Evolutionary conservation across 1,140 invertebrate species (phyloP).

Genomic region (Zaprionus ghesquierei): DNA sequence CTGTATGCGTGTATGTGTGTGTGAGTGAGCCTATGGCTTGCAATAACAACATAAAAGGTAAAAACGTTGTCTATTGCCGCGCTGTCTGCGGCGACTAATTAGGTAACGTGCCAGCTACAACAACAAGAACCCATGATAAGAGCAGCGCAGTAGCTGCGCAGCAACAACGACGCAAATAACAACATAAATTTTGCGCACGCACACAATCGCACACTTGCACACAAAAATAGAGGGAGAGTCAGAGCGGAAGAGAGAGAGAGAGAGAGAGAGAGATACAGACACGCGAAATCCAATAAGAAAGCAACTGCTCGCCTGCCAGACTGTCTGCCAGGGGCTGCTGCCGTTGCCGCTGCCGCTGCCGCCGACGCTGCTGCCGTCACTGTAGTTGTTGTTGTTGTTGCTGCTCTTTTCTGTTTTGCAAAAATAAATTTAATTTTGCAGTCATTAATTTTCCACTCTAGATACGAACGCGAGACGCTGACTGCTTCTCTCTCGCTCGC

Average conservation of each 20-base stretch:
- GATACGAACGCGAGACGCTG: conserved; percentile 60
- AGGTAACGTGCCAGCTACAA: conserved; percentile 76
- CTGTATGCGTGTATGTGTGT: conserved; percentile 23
- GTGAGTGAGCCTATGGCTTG: conserved; percentile 28
- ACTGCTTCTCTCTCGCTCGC: conserved; percentile 3
- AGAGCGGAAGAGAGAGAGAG: neutral
- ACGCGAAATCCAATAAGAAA: conserved; percentile 70
- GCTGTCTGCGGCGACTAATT: conserved; percentile 81
- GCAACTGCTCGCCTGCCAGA: conserved; percentile 65
- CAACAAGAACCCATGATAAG: conserved; percentile 63
- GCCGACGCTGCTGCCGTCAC: conserved; percentile 35
- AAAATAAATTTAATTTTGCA: conserved; percentile 80
- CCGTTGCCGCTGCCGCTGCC: no score
- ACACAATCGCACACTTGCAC: conserved; percentile 9
- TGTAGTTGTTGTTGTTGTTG: conserved; percentile 23
- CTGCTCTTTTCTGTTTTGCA: conserved; percentile 48
- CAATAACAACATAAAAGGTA: conserved; percentile 65
- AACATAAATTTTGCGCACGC: conserved; percentile 73
- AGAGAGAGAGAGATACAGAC: neutral
- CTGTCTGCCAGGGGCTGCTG: conserved; percentile 60
- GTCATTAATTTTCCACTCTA: conserved; percentile 80
- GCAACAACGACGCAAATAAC: conserved; percentile 71
- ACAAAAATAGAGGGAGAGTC: neutral
- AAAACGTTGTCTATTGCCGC: conserved; percentile 68
- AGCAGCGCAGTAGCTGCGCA: conserved; percentile 66